phyloP scores from a whole-genome alignment of 2,797 vertebrate species.

The Zalophus californianus region DNA sequence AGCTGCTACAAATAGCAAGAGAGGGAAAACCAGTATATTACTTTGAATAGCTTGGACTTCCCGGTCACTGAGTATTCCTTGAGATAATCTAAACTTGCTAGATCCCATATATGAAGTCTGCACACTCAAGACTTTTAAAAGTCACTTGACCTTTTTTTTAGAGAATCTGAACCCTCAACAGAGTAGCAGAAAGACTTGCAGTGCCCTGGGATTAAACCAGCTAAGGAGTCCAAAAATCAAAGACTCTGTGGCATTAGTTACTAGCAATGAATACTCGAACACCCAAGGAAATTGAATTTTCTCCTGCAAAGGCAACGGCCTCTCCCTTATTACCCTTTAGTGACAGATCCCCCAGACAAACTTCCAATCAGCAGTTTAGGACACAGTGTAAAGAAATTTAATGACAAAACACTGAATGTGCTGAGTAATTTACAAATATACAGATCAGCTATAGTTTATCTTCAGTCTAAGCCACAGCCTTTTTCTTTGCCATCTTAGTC shows the following conservation, averaged over 20 bases:
- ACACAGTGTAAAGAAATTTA: not conserved
- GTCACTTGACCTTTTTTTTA: not conserved
- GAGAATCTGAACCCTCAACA: not conserved
- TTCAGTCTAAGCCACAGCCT: not conserved
- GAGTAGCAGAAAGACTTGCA: not conserved
- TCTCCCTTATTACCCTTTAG: not conserved
- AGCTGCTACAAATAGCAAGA: constrained; percentile 55
- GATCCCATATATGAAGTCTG: not conserved
- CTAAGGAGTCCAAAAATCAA: not conserved
- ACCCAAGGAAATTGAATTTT: not conserved
- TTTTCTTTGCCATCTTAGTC: not conserved
- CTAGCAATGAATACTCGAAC: not conserved
- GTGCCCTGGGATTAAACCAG: constrained; percentile 6
- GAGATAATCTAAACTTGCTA: not conserved
- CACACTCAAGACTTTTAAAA: constrained; percentile 11
- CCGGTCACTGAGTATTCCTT: not conserved
- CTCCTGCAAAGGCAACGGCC: not conserved
- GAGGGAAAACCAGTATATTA: not conserved
- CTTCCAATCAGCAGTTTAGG: not conserved
- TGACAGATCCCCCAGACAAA: not conserved
- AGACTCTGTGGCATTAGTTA: not conserved
- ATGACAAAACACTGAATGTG: not conserved
- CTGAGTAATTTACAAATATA: not conserved
- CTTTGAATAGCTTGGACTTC: not conserved
- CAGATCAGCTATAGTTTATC: not conserved